Conservation (phyloP, 2,888 invertebrate genomes). For the Alentia gelatinosa region DNA sequence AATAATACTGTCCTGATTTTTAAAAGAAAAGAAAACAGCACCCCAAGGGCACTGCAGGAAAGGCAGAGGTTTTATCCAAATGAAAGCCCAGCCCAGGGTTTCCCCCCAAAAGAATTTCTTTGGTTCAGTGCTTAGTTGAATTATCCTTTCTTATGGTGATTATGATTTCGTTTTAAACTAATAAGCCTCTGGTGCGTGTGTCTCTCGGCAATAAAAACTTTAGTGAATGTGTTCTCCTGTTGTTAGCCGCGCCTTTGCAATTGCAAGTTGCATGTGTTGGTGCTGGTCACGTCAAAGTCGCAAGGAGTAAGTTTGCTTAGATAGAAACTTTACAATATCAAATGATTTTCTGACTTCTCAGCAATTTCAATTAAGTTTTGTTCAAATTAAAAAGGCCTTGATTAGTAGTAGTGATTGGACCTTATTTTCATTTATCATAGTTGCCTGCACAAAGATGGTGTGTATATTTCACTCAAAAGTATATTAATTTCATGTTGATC, state of each 20-base stretch:
- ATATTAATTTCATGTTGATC: too few relatives aligned
- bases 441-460: too few relatives aligned
- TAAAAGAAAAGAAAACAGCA: neutral
- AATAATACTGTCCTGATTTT: neutral
- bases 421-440: too few relatives aligned
- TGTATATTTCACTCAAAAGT: too few relatives aligned
- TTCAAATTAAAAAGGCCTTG: too few relatives aligned
- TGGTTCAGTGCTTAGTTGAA: conserved; percentile 10
- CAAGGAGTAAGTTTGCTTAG: too few relatives aligned
- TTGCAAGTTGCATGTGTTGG: neutral
- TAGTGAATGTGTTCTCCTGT: neutral
- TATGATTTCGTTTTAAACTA: conserved; percentile 32
- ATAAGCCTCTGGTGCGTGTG: neutral
- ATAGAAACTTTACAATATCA: too few relatives aligned
- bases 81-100: neutral
- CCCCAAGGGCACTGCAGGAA: neutral
- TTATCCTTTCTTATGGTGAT: neutral
- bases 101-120: neutral
- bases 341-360: too few relatives aligned
- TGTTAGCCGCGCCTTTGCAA: neutral
- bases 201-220: neutral
- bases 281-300: neutral
- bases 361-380: too few relatives aligned
- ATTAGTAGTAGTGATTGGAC: too few relatives aligned
- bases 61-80: neutral